These are phyloP conservation scores for Catharus fuscescens DNA, from an alignment of 2,113 vertebrate genomes.

Conservation along the genomic window DNA sequence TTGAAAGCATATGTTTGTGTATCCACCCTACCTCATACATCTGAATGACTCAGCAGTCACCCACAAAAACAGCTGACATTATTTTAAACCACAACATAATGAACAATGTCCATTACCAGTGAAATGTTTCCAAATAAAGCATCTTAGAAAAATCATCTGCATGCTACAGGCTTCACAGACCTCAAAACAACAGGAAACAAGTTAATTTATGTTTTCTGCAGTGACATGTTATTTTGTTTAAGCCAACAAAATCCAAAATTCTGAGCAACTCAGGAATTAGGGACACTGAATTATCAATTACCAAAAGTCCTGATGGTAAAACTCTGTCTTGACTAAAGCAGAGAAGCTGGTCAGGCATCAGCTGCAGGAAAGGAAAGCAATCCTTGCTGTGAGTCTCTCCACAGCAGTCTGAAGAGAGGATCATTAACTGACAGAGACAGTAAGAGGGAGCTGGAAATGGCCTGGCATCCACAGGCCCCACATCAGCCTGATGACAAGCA, in stretches of 20 bases:
- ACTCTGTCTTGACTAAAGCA: background rate
- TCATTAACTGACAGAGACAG: background rate
- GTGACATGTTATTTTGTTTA: fast-evolving
- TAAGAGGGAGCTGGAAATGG: background rate
- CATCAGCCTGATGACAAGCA: background rate
- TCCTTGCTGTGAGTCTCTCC: background rate
- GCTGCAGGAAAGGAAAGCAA: background rate
- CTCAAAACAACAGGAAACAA: background rate
- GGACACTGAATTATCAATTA: background rate
- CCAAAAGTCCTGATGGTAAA: background rate
- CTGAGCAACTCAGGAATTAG: background rate
- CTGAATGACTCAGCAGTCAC: constrained; percentile 2
- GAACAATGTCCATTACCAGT: background rate
- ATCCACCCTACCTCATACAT: background rate
- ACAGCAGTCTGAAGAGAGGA: background rate
- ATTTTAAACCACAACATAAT: background rate
- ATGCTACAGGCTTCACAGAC: background rate
- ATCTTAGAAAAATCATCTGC: background rate
- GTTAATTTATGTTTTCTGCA: background rate
- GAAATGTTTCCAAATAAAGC: background rate
- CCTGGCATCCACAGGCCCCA: background rate
- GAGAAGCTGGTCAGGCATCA: background rate
- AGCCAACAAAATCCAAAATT: background rate
- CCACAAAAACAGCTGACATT: background rate
- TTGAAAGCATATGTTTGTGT: background rate